These are phyloP conservation scores for Neoaliturus tenellus DNA, from an alignment of 2,888 invertebrate species.

Conservation along the genomic window DNA sequence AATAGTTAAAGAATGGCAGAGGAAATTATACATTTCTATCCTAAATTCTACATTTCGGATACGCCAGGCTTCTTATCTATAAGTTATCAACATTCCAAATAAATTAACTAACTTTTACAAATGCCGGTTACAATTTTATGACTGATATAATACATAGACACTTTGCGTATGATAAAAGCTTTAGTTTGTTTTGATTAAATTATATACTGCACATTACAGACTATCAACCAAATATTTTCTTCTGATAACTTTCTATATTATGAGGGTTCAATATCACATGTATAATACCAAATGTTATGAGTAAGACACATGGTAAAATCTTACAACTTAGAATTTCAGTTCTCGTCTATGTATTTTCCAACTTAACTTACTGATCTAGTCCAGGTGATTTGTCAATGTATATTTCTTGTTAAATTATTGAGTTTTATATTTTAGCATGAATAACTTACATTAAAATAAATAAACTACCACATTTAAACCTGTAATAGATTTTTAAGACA, in stretches of 20 bases:
- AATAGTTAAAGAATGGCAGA: background rate
- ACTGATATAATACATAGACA: slow-evolving; percentile 42
- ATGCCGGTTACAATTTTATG: slow-evolving; percentile 34
- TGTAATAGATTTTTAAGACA: no score
- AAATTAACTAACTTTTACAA: slow-evolving; percentile 22
- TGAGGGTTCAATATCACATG: background rate
- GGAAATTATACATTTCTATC: slow-evolving; percentile 5
- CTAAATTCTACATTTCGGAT: slow-evolving; percentile 30
- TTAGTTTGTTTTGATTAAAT: slow-evolving; percentile 13
- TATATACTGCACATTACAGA: slow-evolving; percentile 6
- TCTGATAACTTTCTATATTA: slow-evolving; percentile 11
- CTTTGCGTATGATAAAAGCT: slow-evolving; percentile 33
- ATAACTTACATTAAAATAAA: no score
- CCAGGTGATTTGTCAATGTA: no score
- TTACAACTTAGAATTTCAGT: no score
- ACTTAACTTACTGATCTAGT: no score
- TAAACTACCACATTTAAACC: no score
- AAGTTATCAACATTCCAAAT: slow-evolving; percentile 33
- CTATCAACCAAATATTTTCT: background rate
- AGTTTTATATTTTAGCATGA: no score
- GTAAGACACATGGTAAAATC: background rate
- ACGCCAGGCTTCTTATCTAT: slow-evolving; percentile 35
- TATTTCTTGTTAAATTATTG: no score
- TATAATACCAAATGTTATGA: background rate
- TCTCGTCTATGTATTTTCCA: no score